Percentiles rank a stretch among this genome's conserved stretches.
These are phyloP conservation scores for Ormyrus thymus DNA, from an alignment of 2,888 invertebrate genomes.

Conservation along the genomic window DNA sequence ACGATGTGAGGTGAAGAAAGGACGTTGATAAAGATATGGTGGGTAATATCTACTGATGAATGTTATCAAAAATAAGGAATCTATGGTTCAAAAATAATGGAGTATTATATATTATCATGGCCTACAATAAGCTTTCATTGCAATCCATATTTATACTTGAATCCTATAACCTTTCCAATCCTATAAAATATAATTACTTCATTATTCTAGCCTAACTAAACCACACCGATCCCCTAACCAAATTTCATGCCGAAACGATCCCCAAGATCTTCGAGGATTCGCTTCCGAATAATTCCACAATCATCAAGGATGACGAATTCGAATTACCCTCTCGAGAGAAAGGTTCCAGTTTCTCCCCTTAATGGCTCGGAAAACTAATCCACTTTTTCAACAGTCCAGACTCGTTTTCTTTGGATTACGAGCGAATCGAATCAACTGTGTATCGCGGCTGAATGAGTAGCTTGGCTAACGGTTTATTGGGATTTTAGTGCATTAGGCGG, in stretches of 20 bases:
- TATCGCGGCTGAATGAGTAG: constrained; percentile 9
- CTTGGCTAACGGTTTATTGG: not conserved
- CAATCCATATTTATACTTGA: no score
- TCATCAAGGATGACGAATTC: constrained; percentile 41
- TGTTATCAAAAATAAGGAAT: no score
- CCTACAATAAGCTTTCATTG: no score
- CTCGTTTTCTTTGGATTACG: constrained; percentile 32
- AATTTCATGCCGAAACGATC: not conserved
- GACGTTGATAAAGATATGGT: no score
- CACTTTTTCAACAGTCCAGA: constrained; percentile 21
- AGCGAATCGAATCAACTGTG: not conserved
- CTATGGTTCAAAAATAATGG: no score
- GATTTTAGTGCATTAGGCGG: not conserved
- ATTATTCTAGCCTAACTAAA: no score
- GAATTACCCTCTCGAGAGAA: constrained; percentile 5
- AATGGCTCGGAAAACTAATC: constrained; percentile 13
- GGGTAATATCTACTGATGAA: no score
- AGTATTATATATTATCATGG: no score
- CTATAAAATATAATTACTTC: no score
- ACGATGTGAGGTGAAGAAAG: no score
- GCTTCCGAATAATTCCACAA: constrained; percentile 24
- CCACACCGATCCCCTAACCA: no score
- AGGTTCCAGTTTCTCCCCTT: not conserved
- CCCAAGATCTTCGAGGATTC: not conserved
- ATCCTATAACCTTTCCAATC: no score